Evolutionary conservation across 2,888 invertebrate species (phyloP).

Genomic region (Pseudococcus viburni): DNA sequence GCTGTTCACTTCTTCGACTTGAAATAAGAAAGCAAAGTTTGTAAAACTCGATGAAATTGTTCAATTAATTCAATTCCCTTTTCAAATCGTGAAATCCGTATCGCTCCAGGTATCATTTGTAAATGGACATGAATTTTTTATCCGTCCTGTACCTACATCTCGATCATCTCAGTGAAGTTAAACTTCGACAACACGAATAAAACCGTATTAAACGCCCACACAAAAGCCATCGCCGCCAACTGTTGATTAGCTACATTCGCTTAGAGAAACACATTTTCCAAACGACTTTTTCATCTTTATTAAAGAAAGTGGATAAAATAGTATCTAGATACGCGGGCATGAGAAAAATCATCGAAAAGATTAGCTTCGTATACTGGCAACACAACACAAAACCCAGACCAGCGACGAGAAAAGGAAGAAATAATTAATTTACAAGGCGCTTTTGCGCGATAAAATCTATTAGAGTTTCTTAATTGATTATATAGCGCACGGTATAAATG

Average conservation of each 20-base stretch:
- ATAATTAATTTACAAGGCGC: constrained; percentile 42
- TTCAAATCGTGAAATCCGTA: too few species aligned
- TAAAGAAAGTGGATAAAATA: not conserved
- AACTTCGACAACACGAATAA: too few species aligned
- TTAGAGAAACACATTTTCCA: not conserved
- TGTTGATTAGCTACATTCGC: not conserved
- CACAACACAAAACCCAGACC: not conserved
- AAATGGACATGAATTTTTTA: too few species aligned
- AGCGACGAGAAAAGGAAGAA: not conserved
- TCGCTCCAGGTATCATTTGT: too few species aligned
- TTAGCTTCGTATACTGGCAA: not conserved
- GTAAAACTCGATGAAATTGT: too few species aligned
- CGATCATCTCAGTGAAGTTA: too few species aligned
- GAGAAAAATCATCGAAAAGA: not conserved
- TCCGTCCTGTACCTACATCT: too few species aligned
- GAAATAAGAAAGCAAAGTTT: too few species aligned
- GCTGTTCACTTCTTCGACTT: too few species aligned
- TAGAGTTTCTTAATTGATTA: constrained; percentile 25
- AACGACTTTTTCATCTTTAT: constrained; percentile 25
- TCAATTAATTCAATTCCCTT: too few species aligned
- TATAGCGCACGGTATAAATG: constrained; percentile 22
- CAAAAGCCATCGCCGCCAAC: not conserved
- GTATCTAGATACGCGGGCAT: not conserved
- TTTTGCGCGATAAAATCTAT: constrained; percentile 40
- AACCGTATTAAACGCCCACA: too few species aligned